A percentile compares a stretch with the other conserved stretches of the same genome.
These are phyloP conservation scores for Erebia epiphron DNA, from an alignment of 2,888 invertebrate genomes.

Conservation along the genomic window DNA sequence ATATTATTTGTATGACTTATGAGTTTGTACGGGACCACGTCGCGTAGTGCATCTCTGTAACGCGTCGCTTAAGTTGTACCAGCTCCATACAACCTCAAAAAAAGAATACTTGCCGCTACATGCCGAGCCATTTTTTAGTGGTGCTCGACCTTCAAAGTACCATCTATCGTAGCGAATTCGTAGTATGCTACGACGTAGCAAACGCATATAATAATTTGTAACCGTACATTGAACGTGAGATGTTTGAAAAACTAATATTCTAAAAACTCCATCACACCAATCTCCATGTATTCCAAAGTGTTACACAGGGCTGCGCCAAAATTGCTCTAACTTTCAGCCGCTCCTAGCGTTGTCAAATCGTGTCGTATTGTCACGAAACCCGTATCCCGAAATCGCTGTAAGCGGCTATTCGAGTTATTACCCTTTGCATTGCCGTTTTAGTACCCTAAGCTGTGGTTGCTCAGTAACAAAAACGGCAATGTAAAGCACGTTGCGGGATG, in stretches of 20 bases:
- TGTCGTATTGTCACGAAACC: constrained; percentile 29
- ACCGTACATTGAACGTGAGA: neutral
- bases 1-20: no score
- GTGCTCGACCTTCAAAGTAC: no score
- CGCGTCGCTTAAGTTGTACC: no score
- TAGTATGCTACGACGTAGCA: neutral
- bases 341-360: constrained; percentile 33
- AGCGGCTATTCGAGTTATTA: constrained; percentile 27
- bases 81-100: no score
- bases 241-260: constrained; percentile 2
- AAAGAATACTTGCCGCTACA: no score
- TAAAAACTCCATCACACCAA: constrained; percentile 18
- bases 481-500: constrained; percentile 54
- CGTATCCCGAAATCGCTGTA: constrained; percentile 1
- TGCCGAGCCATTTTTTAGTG: no score
- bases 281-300: constrained; percentile 13
- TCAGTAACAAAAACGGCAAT: constrained; percentile 44
- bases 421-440: constrained; percentile 37
- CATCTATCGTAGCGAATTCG: neutral
- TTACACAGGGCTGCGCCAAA: constrained; percentile 14
- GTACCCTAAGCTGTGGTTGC: constrained; percentile 30
- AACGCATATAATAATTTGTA: neutral
- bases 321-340: constrained; percentile 31
- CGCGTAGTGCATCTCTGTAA: no score
- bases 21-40: no score